Conservation (phyloP, 2,888 invertebrate genomes). For the Erebia ligea region DNA sequence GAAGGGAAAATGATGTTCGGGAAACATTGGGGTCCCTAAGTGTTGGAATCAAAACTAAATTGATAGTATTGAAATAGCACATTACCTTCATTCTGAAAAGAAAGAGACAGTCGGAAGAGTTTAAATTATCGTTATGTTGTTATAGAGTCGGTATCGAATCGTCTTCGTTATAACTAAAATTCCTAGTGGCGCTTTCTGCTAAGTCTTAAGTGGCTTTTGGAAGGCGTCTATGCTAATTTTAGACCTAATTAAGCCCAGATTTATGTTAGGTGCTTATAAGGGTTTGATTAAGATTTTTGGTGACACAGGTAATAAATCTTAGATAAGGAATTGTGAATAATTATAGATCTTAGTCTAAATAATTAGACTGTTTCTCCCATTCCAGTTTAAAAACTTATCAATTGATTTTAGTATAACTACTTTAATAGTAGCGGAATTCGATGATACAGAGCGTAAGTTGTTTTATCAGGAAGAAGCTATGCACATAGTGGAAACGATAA, state of each 20-base stretch:
- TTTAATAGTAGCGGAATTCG: no score
- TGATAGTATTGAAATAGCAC: no score
- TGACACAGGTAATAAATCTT: slow-evolving; percentile 8
- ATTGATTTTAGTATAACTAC: no score
- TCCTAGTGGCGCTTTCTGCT: slow-evolving; percentile 46
- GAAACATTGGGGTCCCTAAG: background rate
- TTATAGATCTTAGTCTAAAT: background rate
- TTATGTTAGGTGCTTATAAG: slow-evolving; percentile 32
- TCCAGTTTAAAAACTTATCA: background rate
- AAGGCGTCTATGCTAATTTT: slow-evolving; percentile 35
- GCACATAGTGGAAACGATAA: background rate
- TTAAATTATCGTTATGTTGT: background rate
- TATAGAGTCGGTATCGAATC: background rate
- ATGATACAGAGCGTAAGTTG: background rate
- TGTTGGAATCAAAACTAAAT: no score
- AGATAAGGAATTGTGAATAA: slow-evolving; percentile 20
- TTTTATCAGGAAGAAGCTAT: background rate
- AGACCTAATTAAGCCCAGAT: slow-evolving; percentile 38
- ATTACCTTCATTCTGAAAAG: no score
- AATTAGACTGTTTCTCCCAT: background rate
- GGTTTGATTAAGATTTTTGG: slow-evolving; percentile 23
- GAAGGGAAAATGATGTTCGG: background rate
- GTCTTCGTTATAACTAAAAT: background rate
- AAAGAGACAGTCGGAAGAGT: no score
- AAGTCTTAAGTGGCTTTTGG: slow-evolving; percentile 40